phyloP scores from a whole-genome alignment of 2,113 vertebrate genomes.

The Gasterosteus nipponicus region DNA sequence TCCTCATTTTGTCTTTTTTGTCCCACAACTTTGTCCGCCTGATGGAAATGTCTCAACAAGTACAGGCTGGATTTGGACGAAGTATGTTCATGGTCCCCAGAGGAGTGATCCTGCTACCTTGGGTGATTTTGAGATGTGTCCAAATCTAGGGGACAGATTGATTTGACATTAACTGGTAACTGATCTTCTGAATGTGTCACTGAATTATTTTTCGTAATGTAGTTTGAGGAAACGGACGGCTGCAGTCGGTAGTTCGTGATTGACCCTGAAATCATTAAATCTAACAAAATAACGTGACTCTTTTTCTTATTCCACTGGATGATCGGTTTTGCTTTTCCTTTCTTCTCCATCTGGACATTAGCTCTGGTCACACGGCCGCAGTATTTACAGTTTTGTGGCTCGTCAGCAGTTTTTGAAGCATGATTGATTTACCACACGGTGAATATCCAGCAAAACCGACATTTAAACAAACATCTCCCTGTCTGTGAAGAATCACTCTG shows the following conservation, averaged over 20 bases:
- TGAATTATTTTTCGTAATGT: too few species aligned
- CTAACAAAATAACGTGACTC: not conserved
- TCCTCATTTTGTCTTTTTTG: too few species aligned
- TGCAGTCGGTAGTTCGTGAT: not conserved
- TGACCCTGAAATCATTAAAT: not conserved
- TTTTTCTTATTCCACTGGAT: not conserved
- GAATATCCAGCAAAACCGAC: slow-evolving; percentile 3
- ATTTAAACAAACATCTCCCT: not conserved
- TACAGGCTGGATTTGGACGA: too few species aligned
- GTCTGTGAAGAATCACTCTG: not conserved
- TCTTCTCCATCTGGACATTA: slow-evolving; percentile 4
- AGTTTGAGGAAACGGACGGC: too few species aligned
- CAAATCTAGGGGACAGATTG: not conserved
- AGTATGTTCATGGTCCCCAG: too few species aligned
- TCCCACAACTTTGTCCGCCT: too few species aligned
- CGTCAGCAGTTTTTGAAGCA: not conserved
- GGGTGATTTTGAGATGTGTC: too few species aligned
- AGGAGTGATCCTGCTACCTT: too few species aligned
- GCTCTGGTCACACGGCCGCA: not conserved
- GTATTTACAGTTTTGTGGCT: not conserved
- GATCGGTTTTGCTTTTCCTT: not conserved
- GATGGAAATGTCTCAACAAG: too few species aligned
- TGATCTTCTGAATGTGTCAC: too few species aligned
- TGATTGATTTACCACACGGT: slow-evolving; percentile 10
- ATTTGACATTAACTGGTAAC: not conserved